Evolutionary conservation across 2,888 invertebrate genomes (phyloP).

Genomic region (Leptodirus hochenwartii): DNA sequence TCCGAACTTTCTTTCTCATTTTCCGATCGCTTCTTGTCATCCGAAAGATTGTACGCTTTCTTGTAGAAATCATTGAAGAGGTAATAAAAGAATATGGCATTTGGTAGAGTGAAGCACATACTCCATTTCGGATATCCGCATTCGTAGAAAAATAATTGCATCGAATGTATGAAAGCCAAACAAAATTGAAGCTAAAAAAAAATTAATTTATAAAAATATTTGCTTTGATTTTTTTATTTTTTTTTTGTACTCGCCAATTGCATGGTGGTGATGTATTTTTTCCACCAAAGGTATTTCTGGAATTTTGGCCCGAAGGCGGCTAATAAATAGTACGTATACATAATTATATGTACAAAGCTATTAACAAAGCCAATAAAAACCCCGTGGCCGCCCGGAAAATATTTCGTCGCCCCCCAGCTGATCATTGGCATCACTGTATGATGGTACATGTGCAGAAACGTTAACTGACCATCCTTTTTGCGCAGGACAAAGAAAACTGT

Average conservation of each 20-base stretch:
- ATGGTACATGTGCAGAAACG: constrained; percentile 83
- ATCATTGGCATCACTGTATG: constrained; percentile 90
- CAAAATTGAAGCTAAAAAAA: constrained; percentile 72
- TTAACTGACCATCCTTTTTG: constrained; percentile 79
- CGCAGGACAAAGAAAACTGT: constrained; percentile 86
- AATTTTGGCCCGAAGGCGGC: constrained; percentile 56
- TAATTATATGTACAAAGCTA: constrained; percentile 59
- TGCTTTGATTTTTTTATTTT: constrained; percentile 1
- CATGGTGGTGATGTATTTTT: constrained; percentile 62
- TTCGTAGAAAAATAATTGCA: constrained; percentile 66
- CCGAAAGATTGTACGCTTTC: constrained; percentile 44
- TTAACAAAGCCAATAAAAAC: constrained; percentile 53
- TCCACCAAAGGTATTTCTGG: constrained; percentile 61
- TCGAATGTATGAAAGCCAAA: constrained; percentile 68
- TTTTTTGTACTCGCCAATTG: constrained; percentile 39
- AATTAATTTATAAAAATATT: constrained; percentile 3
- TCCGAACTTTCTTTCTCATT: too few relatives aligned
- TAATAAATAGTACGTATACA: constrained; percentile 67
- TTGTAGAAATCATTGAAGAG: constrained; percentile 86
- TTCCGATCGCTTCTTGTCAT: too few relatives aligned
- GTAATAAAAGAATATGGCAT: constrained; percentile 84
- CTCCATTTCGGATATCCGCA: constrained; percentile 80
- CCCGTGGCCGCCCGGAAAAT: constrained; percentile 45
- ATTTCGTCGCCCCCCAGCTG: constrained; percentile 85
- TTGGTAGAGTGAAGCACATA: constrained; percentile 67